Evolutionary conservation across 2,113 vertebrate genomes (phyloP), one percentile per base, ranked within the genome.

Genomic region (Hippocampus mohnikei): DNA sequence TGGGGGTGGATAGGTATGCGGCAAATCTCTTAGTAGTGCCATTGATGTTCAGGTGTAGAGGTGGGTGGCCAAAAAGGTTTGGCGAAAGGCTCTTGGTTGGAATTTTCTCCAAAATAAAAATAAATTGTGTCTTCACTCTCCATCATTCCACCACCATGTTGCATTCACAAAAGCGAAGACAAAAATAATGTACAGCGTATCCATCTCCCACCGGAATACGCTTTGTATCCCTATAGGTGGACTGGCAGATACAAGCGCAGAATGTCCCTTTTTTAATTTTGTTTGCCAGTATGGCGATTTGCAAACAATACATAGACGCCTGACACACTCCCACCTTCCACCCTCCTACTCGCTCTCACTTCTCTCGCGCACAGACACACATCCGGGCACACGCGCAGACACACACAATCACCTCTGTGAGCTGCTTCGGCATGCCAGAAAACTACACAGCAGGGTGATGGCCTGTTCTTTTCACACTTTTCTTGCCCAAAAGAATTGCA

Each of bases 221-320:
- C 77, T 81, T 81, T 84, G 67, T 80, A 77, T 87, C 56, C 72
- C 50, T 79, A 71, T 78, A 70, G 78, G 81, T 86, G 85, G 84
- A 88, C 84, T 84, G 87, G 78, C 81, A 77, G 78, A 76, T 84
- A 78, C 83, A 65, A 78, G 84, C 88, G 78, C 84, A 61, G 63
- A 87, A 79, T 81, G 84, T 87, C 85, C 84, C 78, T 18, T 18
- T 48, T 42, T 11, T 11, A 10, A 10, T 42, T 42, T 85, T 88
- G 86, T 82, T 25, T 46, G 85, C 89, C 88, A 88, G 78, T 81
- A 77, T 81, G 86, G 87, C 81, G 88, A 90, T 91, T 90, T 91
- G 88, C 89, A 91, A 90, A 90, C 89, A 89, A 90, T 89, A 81
- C 86, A 89, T 87, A 82, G 84, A 88, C 74, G 76, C 81, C 85